Evolutionary conservation across 1,140 invertebrate species (phyloP).

Genomic region (Rhopalosiphum padi): DNA sequence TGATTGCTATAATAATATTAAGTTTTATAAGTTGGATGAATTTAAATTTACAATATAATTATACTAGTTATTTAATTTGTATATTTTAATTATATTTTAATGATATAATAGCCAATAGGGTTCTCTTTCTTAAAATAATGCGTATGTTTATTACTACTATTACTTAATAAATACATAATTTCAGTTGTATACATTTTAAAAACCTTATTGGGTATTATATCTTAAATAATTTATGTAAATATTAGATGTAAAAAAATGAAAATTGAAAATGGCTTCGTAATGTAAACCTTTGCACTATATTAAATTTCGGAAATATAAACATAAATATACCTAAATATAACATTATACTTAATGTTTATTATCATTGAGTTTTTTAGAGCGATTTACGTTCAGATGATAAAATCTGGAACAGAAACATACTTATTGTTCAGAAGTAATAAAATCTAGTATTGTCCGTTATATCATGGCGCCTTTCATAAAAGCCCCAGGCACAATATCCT

Average conservation of each 20-base stretch:
- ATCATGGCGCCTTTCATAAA: constrained; percentile 59
- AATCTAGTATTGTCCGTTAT: constrained; percentile 55
- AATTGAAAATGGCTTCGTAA: not conserved
- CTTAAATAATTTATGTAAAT: not conserved
- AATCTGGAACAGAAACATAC: constrained; percentile 39
- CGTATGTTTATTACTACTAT: too few relatives aligned
- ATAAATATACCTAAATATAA: not conserved
- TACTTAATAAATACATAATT: too few relatives aligned
- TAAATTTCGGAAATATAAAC: not conserved
- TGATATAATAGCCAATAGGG: too few relatives aligned
- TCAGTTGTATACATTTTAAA: not conserved
- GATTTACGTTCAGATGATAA: not conserved
- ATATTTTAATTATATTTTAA: too few relatives aligned
- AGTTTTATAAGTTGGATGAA: too few relatives aligned
- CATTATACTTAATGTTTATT: not conserved
- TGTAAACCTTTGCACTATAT: not conserved
- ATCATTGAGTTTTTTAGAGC: constrained; percentile 17
- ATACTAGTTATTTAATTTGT: too few relatives aligned
- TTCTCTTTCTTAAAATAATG: too few relatives aligned
- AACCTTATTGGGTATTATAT: not conserved
- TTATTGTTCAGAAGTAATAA: constrained; percentile 45
- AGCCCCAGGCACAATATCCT: constrained; percentile 36
- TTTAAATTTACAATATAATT: too few relatives aligned
- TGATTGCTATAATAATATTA: too few relatives aligned
- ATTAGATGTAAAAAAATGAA: not conserved